Percentiles rank a stretch among this genome's conserved stretches.
phyloP scores from a whole-genome alignment of 2,888 invertebrate genomes.

The Xestia rhomboidea region DNA sequence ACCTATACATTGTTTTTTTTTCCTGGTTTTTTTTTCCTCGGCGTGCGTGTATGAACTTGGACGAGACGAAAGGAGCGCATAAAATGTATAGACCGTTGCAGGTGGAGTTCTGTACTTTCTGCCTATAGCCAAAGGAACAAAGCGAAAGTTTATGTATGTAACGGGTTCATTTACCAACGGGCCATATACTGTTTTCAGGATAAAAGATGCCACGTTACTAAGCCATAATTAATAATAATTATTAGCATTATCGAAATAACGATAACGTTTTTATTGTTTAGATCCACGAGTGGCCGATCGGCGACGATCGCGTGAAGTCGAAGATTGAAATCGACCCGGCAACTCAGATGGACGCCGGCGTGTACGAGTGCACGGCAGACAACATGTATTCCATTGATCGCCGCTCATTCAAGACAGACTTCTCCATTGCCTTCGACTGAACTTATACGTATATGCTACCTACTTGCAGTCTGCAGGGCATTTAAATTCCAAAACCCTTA shows the following conservation, averaged over 20 bases:
- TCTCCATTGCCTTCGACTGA: slow-evolving; percentile 96
- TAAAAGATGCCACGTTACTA: background rate
- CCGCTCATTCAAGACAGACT: slow-evolving; percentile 97
- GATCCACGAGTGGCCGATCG: slow-evolving; percentile 97
- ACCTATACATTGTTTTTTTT: no score
- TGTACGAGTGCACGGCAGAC: slow-evolving; percentile 98
- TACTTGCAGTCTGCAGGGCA: background rate
- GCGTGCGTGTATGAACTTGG: no score
- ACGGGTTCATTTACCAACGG: background rate
- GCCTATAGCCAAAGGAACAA: background rate
- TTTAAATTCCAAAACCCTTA: slow-evolving; percentile 54
- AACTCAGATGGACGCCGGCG: slow-evolving; percentile 98
- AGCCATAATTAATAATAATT: background rate
- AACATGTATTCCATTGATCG: slow-evolving; percentile 98
- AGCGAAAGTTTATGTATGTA: background rate
- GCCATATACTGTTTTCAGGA: background rate
- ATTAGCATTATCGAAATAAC: slow-evolving; percentile 8
- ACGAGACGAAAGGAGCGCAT: background rate
- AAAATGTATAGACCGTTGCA: background rate
- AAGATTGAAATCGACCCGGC: slow-evolving; percentile 98
- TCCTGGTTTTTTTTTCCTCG: no score
- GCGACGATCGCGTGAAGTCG: slow-evolving; percentile 95
- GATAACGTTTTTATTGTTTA: slow-evolving; percentile 74
- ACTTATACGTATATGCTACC: slow-evolving; percentile 1
- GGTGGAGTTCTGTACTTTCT: background rate